A percentile compares a stretch with the other conserved stretches of the same genome.
phyloP scores from a whole-genome alignment of 2,888 invertebrate species.

The Mechanitis mazaeus region DNA sequence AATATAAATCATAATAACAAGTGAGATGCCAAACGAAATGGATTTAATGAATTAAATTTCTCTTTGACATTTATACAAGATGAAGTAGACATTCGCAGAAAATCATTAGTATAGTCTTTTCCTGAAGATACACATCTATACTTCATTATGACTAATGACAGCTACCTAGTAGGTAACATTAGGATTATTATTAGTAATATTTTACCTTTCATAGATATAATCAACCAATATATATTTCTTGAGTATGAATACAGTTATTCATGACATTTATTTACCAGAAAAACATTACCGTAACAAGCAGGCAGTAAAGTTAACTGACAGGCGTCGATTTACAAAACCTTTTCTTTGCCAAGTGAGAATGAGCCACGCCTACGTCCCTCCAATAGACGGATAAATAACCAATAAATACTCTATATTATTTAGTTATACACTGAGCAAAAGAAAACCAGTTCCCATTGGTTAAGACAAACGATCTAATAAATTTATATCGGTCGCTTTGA shows the following conservation, averaged over 20 bases:
- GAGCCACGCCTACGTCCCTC: slow-evolving; percentile 45
- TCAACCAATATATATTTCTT: background rate
- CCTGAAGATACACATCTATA: background rate
- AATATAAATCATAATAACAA: slow-evolving; percentile 54
- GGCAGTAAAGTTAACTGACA: slow-evolving; percentile 25
- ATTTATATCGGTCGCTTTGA: slow-evolving; percentile 40
- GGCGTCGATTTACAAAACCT: slow-evolving; percentile 29
- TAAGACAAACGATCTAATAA: slow-evolving; percentile 34
- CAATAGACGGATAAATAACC: slow-evolving; percentile 45
- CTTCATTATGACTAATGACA: background rate
- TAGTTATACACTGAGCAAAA: slow-evolving; percentile 29
- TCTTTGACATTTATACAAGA: slow-evolving; percentile 5
- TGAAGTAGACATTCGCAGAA: background rate
- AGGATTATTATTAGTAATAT: slow-evolving; percentile 2
- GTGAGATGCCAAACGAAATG: slow-evolving; percentile 35
- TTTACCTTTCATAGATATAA: background rate
- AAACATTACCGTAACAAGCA: slow-evolving; percentile 25
- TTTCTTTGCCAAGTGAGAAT: slow-evolving; percentile 42
- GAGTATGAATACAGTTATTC: too few species aligned
- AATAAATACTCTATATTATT: slow-evolving; percentile 56
- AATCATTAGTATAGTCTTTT: slow-evolving; percentile 1
- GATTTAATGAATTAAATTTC: slow-evolving; percentile 45
- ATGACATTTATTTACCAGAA: background rate
- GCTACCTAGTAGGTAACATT: background rate
- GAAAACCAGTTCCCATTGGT: slow-evolving; percentile 32